phyloP scores from a whole-genome alignment of 1,140 invertebrate genomes.

The Cotesia vestalis region DNA sequence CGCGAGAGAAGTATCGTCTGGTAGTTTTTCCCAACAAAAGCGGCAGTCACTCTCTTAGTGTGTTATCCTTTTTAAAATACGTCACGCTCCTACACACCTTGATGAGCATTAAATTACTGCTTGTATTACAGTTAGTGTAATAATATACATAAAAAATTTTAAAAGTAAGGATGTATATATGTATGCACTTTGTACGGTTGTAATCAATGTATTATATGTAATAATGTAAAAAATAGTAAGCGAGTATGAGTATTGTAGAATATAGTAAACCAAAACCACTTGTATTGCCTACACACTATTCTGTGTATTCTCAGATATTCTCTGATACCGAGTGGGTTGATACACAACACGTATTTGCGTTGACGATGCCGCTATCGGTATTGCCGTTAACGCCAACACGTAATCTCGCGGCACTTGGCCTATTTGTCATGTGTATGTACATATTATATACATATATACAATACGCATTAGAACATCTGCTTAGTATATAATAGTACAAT shows the following conservation, averaged over 20 bases:
- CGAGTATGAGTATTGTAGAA: not conserved
- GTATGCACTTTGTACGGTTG: too few relatives aligned
- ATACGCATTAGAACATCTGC: too few relatives aligned
- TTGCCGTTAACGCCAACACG: constrained; percentile 32
- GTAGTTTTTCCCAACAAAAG: not conserved
- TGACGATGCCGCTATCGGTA: constrained; percentile 26
- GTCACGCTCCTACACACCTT: constrained; percentile 17
- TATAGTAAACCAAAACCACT: constrained; percentile 11
- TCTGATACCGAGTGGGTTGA: constrained; percentile 29
- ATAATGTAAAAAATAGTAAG: not conserved
- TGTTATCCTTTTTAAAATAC: constrained; percentile 10
- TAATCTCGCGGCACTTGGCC: constrained; percentile 27
- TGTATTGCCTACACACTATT: constrained; percentile 20
- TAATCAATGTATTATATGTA: too few relatives aligned
- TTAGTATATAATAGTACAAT: too few relatives aligned
- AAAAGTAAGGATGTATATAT: too few relatives aligned
- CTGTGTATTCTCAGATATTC: too few relatives aligned
- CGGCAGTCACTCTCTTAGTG: not conserved
- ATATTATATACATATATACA: too few relatives aligned
- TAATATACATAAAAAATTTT: too few relatives aligned
- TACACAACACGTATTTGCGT: constrained; percentile 35
- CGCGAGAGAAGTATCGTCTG: too few relatives aligned
- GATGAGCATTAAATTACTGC: constrained; percentile 5
- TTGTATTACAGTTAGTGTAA: not conserved
- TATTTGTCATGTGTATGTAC: constrained; percentile 16